Evolutionary conservation across 2,888 invertebrate species (phyloP).

Genomic region (Lochmaea crataegi): DNA sequence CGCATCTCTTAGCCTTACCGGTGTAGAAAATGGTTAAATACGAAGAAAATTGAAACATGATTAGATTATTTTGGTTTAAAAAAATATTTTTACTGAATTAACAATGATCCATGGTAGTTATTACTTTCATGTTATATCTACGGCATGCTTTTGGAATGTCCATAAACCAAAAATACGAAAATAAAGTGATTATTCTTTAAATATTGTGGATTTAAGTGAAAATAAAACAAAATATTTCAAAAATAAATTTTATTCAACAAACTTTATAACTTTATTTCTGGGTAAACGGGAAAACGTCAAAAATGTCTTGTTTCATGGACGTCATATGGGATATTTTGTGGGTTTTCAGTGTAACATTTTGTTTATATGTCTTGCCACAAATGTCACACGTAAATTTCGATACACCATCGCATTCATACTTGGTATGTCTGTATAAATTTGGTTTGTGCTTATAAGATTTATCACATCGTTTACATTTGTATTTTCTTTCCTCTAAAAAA

Average conservation of each 20-base stretch:
- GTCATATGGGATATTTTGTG: slow-evolving; percentile 42
- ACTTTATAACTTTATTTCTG: not conserved
- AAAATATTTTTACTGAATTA: not conserved
- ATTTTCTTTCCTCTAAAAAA: slow-evolving; percentile 21
- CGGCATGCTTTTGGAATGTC: not conserved
- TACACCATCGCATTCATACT: slow-evolving; percentile 77
- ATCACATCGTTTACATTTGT: slow-evolving; percentile 51
- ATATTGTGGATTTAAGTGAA: not conserved
- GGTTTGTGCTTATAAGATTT: slow-evolving; percentile 53
- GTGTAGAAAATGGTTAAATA: too few species aligned
- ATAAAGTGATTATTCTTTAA: not conserved
- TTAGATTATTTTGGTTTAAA: too few species aligned
- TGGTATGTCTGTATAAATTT: slow-evolving; percentile 70
- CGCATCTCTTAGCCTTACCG: too few species aligned
- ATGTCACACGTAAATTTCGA: slow-evolving; percentile 65
- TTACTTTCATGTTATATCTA: not conserved
- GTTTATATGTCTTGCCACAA: slow-evolving; percentile 55
- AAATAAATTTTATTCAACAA: too few species aligned
- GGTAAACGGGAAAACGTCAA: not conserved
- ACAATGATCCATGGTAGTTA: not conserved
- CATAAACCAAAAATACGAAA: not conserved
- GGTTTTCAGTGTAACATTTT: slow-evolving; percentile 53
- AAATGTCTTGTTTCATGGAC: not conserved
- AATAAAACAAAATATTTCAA: not conserved
- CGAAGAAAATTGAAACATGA: too few species aligned